A percentile compares a stretch with the other conserved stretches of the same genome.
Conservation (phyloP, 2,113 vertebrate species). For the Vimba vimba region DNA sequence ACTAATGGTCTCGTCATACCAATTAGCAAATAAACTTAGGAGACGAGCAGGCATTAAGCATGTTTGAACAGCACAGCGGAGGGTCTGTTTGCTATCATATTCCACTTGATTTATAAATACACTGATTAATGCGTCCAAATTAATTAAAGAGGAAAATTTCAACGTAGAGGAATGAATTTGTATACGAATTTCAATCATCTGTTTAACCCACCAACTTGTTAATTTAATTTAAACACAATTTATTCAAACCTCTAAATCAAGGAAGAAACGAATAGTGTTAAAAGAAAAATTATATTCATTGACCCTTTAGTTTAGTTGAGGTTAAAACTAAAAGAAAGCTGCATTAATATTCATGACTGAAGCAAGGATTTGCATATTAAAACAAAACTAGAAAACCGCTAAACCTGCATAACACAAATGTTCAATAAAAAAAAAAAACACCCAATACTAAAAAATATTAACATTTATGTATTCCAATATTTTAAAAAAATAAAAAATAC, state of each 20-base stretch:
- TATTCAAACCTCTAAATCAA: not conserved
- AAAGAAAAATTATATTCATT: not conserved
- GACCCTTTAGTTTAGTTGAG: not conserved
- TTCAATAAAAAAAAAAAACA: no score
- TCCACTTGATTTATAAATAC: not conserved
- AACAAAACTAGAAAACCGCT: no score
- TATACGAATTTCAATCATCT: not conserved
- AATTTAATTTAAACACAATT: not conserved
- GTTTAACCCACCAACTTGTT: not conserved
- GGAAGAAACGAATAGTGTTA: not conserved
- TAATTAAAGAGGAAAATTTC: not conserved
- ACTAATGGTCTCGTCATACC: conserved; percentile 22
- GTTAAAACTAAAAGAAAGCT: not conserved
- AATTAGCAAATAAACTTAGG: conserved; percentile 9
- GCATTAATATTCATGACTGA: not conserved
- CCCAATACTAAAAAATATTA: no score
- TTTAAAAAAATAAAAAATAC: no score
- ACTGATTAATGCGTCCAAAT: not conserved
- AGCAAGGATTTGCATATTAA: no score
- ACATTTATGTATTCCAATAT: no score
- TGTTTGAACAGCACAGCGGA: conserved; percentile 15
- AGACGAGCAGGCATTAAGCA: conserved; percentile 22
- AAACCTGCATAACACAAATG: no score
- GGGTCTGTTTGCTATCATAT: not conserved
- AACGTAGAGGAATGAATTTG: not conserved